These are phyloP conservation scores for Hypercompe scribonia DNA, from an alignment of 2,888 invertebrate species.

Conservation along the genomic window DNA sequence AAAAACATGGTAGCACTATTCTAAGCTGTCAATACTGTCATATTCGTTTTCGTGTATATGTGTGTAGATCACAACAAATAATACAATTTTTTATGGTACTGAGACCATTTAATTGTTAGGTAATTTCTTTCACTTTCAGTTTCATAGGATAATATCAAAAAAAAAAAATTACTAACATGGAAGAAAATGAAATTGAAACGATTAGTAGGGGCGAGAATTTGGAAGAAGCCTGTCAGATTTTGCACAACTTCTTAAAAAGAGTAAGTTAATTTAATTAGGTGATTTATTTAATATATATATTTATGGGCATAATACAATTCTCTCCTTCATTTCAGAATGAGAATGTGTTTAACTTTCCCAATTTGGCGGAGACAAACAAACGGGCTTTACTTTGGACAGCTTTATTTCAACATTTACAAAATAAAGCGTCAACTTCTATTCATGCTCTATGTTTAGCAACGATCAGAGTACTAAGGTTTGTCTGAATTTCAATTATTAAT, in stretches of 20 bases:
- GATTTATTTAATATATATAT: background rate
- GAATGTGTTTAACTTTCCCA: conserved; percentile 87
- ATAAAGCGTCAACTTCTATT: conserved; percentile 74
- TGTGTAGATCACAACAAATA: background rate
- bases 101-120: too few relatives aligned
- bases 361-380: conserved; percentile 83
- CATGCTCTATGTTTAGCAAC: conserved; percentile 86
- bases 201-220: conserved; percentile 61
- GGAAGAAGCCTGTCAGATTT: conserved; percentile 59
- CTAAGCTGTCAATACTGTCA: background rate
- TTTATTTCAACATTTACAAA: conserved; percentile 87
- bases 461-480: conserved; percentile 89
- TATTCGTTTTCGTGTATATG: background rate
- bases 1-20: background rate
- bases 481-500: background rate
- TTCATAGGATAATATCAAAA: background rate
- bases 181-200: conserved; percentile 72
- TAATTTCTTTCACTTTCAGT: background rate
- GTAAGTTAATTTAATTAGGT: conserved; percentile 58
- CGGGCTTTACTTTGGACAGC: conserved; percentile 87
- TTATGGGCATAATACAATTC: background rate
- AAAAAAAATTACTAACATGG: conserved; percentile 57
- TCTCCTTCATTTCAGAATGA: conserved; percentile 70
- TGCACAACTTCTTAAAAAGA: conserved; percentile 68
- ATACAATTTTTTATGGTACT: background rate